phyloP scores from a whole-genome alignment of 2,888 invertebrate species.

The Sisyra nigra region DNA sequence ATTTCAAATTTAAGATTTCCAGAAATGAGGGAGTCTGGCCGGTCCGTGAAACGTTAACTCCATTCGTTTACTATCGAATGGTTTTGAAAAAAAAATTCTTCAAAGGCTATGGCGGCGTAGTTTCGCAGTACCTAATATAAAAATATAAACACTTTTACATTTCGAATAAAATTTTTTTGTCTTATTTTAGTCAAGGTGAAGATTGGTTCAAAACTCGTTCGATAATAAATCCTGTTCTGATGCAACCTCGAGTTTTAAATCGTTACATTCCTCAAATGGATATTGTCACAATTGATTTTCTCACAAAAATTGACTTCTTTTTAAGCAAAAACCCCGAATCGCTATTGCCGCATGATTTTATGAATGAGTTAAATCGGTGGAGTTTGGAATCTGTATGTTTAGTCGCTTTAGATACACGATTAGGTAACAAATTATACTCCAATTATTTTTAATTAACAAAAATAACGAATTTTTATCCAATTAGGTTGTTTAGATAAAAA shows the following conservation, averaged over 20 bases:
- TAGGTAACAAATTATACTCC: too few species aligned
- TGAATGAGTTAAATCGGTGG: conserved; percentile 41
- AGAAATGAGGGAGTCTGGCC: conserved; percentile 32
- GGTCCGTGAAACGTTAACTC: conserved; percentile 22
- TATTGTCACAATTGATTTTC: conserved; percentile 18
- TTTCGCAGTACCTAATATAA: not conserved
- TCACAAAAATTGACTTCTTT: conserved; percentile 15
- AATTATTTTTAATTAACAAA: too few species aligned
- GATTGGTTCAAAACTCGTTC: conserved; percentile 35
- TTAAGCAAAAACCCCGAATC: conserved; percentile 12
- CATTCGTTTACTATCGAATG: conserved; percentile 24
- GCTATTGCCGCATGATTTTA: conserved; percentile 26
- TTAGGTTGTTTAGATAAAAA: conserved; percentile 24
- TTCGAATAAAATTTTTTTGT: too few species aligned
- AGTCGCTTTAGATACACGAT: conserved; percentile 25
- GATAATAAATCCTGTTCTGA: conserved; percentile 34
- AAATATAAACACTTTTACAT: too few species aligned
- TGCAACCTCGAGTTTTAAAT: conserved; percentile 28
- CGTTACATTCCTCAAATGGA: conserved; percentile 20
- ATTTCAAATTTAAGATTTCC: conserved; percentile 18
- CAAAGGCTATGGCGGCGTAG: conserved; percentile 16
- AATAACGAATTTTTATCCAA: too few species aligned
- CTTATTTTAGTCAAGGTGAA: conserved; percentile 29
- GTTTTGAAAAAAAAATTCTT: conserved; percentile 25
- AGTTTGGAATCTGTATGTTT: conserved; percentile 37